Evolutionary conservation across 2,888 invertebrate species (phyloP), one percentile per base, ranked within the genome.

Genomic region (Tachystola acroxantha): DNA sequence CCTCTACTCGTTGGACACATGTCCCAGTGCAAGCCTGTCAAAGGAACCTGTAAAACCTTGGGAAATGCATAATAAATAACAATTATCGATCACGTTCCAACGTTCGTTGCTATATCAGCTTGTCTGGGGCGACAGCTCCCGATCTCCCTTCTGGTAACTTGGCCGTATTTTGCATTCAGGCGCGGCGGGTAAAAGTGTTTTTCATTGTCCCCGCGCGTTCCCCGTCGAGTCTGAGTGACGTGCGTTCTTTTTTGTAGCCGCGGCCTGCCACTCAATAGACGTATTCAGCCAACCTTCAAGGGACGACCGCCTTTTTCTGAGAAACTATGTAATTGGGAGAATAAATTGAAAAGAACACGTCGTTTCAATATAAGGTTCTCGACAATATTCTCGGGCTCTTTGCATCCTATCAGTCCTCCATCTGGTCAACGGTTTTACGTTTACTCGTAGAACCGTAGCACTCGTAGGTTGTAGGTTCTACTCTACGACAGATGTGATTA

Each of bases 161-260:
- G 4, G n/a, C 59, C 67, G 68, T 70, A 65, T 72, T 79, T 79
- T 77, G 68, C 78, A 81, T 82, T 71, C 70, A 62, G 57, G 53
- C 63, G 63, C 66, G 50, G 64, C 61, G 63, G 64, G 62, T 51
- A 69, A 71, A 75, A 81, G 79, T 79, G 80, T 77, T 77, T 78
- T 76, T 69, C 77, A 82, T 76, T 80, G 82, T 81, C 66, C 65
- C 50, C 32, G n/a, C n/a, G 51, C 50, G 53, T 53, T 54, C 60
- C 67, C 61, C 66, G 58, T 51, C 55, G 57, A 37, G 60, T 9
- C 58, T 72, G 70, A 68, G 61, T 64, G 69, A 66, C 69, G 61
- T 52, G 58, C 64, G 69, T 57, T 53, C 63, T 69, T 72, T 73
- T 71, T 67, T 64, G 57, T 56, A 44, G 50, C 57, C 54, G 51